Base-by-base conservation (phyloP, 2,113 vertebrate genomes). In the Nycticebus coucang region DNA sequence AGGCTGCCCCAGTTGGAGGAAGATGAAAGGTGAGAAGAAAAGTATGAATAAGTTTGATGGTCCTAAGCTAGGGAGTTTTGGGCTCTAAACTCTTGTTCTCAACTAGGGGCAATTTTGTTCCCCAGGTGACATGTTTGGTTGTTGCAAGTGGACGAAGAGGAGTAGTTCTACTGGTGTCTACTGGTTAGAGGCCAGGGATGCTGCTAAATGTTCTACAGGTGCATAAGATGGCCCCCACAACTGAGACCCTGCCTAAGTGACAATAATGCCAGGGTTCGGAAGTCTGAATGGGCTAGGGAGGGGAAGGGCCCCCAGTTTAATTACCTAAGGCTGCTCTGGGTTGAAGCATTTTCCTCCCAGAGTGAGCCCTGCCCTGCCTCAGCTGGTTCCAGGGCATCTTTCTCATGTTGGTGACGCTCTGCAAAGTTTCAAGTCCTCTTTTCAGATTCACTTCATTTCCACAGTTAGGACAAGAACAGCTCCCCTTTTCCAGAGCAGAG, bases 191-290 rank as follows among this genome's bases (percentile, higher is more conserved):
- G 41, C n/a, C 21, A 19, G 85, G 10, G 53, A 10, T 14, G 28
- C 30, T 21, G 87, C 37, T 33, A 4, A 71, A 7, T 6, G 12
- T 4, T 10, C 55, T 82, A 1, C n/a, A 15, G 41, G 12, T 4
- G 30, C 2, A 13, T 14, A 35, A 68, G 68, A 33, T 1, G 3
- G 26, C 12, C 24, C 10, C 19, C 24, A 2, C 1, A 9, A 17
- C 53, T 28, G 30, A 84, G 74, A 30, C 2, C 12, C 6, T 1
- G 45, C 45, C 14, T 26, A 7, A 41, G 41, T 41, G 41, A 41
- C 41, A 41, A 41, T 41, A n/a, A 59, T 7, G 15, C n/a, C 50
- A 14, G 59, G 14, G 21, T 18, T 10, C 9, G 28, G 19, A 87
- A 37, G 10, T 50, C 30, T 0, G 17, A 4, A 35, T 9, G 45